phyloP scores from a whole-genome alignment of 2,113 vertebrate species.

The Archilochus colubris region DNA sequence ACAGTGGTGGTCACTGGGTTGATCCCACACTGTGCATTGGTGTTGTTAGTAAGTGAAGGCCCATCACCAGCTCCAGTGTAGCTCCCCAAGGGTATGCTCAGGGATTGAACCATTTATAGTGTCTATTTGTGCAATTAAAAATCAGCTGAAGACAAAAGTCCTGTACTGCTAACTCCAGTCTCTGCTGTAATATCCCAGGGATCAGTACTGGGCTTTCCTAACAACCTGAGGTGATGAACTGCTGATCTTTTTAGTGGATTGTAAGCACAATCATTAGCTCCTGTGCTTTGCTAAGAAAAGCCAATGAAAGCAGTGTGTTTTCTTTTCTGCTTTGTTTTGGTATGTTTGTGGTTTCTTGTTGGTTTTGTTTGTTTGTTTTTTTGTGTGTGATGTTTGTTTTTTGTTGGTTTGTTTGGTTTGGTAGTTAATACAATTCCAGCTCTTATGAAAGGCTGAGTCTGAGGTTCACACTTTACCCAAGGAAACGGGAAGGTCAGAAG shows the following conservation, averaged over 20 bases:
- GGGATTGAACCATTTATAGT: not conserved
- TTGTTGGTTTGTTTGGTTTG: too few species aligned
- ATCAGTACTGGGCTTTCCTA: not conserved
- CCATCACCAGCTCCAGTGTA: accelerated
- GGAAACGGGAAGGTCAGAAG: not conserved
- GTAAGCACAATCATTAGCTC: not conserved
- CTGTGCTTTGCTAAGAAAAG: slow-evolving; percentile 1
- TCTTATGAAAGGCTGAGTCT: not conserved
- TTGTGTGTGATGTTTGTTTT: not conserved
- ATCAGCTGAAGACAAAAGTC: not conserved
- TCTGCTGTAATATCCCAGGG: not conserved
- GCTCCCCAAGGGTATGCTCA: not conserved
- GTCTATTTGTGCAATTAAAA: not conserved
- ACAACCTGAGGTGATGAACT: not conserved
- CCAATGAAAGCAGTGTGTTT: not conserved
- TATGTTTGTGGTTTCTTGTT: too few species aligned
- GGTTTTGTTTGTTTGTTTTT: too few species aligned
- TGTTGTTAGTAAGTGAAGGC: not conserved
- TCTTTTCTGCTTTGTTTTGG: not conserved
- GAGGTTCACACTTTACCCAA: not conserved
- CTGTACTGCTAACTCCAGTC: not conserved
- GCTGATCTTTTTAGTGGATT: not conserved
- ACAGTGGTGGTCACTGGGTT: accelerated
- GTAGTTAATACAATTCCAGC: not conserved
- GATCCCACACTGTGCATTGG: not conserved